These are phyloP conservation scores for Centropristis striata DNA, from an alignment of 2,113 vertebrate species.

Conservation along the genomic window DNA sequence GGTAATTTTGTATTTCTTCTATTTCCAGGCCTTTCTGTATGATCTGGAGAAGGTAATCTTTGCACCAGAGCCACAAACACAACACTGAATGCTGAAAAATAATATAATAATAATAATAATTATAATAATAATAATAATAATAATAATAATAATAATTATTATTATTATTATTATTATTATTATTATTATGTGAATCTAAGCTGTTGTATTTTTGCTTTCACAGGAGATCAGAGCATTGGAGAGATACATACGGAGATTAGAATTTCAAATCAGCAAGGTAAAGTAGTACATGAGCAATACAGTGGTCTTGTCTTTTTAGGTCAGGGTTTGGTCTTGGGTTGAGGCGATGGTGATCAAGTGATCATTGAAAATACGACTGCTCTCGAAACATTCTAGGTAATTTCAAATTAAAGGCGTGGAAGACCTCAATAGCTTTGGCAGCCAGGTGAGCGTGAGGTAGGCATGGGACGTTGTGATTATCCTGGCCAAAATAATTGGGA, in stretches of 20 bases:
- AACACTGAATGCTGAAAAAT: too few relatives aligned
- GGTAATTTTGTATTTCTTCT: slow-evolving; percentile 24
- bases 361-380: neutral
- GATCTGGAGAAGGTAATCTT: slow-evolving; percentile 95
- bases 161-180: too few relatives aligned
- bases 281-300: neutral
- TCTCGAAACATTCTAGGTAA: neutral
- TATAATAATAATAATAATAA: too few relatives aligned
- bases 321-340: neutral
- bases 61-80: neutral
- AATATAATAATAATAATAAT: too few relatives aligned
- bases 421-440: too few relatives aligned
- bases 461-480: too few relatives aligned
- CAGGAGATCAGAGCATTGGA: slow-evolving; percentile 95
- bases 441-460: too few relatives aligned
- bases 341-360: neutral
- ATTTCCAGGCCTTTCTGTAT: slow-evolving; percentile 93
- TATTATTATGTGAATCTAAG: neutral
- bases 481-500: too few relatives aligned
- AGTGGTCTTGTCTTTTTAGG: neutral
- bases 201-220: neutral
- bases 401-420: too few relatives aligned
- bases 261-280: slow-evolving; percentile 98
- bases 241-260: slow-evolving; percentile 92
- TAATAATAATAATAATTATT: too few relatives aligned